Conservation (phyloP, 92 coral and sea anemone species). For the Epizoanthus stellaris region DNA sequence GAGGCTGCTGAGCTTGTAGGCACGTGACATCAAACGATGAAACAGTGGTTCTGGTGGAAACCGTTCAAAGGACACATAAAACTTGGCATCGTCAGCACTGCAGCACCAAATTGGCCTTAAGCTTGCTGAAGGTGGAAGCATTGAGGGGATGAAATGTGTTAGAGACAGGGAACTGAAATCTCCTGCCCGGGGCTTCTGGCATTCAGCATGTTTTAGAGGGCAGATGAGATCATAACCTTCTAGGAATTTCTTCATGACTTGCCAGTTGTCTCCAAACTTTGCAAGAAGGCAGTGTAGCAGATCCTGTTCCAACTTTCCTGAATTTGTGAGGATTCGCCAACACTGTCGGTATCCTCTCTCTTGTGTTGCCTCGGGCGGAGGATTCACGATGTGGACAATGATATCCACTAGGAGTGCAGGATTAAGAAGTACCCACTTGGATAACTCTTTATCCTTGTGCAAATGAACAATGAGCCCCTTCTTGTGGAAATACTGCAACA, state of each 20-base stretch:
- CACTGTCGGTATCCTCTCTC: conserved; percentile 48
- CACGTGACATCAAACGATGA: conserved; percentile 66
- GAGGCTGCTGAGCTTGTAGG: conserved; percentile 53
- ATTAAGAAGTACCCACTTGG: conserved; percentile 60
- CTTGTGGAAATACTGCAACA: conserved; percentile 63
- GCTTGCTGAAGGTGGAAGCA: conserved; percentile 51
- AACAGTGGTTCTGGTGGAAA: conserved; percentile 72
- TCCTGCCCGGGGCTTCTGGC: not conserved
- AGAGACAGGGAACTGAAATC: not conserved
- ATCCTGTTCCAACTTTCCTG: conserved; percentile 51
- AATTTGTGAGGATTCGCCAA: conserved; percentile 47
- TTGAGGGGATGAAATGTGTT: conserved; percentile 70
- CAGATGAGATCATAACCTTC: conserved; percentile 68
- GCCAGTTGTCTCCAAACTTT: conserved; percentile 23
- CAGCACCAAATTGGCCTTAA: conserved; percentile 41
- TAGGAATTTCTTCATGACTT: conserved; percentile 51
- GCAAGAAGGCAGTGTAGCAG: conserved; percentile 47
- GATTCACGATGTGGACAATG: conserved; percentile 36
- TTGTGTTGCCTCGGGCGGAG: conserved; percentile 9
- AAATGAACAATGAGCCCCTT: conserved; percentile 60
- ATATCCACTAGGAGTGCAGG: conserved; percentile 56
- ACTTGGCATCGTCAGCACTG: conserved; percentile 38
- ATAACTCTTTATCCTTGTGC: conserved; percentile 50
- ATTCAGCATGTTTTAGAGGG: conserved; percentile 38
- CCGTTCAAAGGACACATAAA: conserved; percentile 51